phyloP scores from a whole-genome alignment of 2,888 invertebrate species.

The Petrolisthes manimaculis region DNA sequence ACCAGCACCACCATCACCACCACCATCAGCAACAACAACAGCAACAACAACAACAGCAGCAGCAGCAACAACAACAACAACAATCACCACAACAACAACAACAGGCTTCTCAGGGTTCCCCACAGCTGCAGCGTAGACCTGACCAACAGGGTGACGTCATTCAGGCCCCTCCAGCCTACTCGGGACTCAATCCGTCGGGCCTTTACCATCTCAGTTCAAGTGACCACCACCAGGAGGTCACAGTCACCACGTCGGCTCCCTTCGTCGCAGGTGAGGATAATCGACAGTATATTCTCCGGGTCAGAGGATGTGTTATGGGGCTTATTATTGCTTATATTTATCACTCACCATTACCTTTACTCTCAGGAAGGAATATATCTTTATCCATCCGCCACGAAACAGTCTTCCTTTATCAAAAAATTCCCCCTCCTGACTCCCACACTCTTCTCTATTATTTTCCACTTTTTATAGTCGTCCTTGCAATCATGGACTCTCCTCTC shows the following conservation, averaged over 20 bases:
- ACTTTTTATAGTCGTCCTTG: neutral
- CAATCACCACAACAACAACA: neutral
- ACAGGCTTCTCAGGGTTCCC: too few species aligned
- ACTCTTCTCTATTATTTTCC: neutral
- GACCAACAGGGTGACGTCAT: neutral
- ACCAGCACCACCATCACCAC: conserved; percentile 28
- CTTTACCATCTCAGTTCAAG: conserved; percentile 20
- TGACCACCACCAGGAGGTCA: neutral
- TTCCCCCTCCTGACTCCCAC: too few species aligned
- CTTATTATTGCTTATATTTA: too few species aligned
- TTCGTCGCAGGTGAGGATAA: conserved; percentile 1
- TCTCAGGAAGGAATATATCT: too few species aligned
- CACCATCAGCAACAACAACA: conserved; percentile 13
- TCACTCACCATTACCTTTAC: too few species aligned
- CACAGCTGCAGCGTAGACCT: neutral
- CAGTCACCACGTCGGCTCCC: neutral
- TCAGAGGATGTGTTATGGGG: too few species aligned
- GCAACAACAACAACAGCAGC: neutral
- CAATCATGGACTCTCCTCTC: neutral
- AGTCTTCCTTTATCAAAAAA: too few species aligned
- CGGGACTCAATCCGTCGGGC: conserved; percentile 36
- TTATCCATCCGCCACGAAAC: too few species aligned
- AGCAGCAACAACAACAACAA: neutral
- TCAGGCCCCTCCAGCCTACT: conserved; percentile 25
- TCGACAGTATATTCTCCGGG: too few species aligned